Evolutionary conservation across 1,140 invertebrate genomes (phyloP).

Genomic region (Leptinotarsa texana): DNA sequence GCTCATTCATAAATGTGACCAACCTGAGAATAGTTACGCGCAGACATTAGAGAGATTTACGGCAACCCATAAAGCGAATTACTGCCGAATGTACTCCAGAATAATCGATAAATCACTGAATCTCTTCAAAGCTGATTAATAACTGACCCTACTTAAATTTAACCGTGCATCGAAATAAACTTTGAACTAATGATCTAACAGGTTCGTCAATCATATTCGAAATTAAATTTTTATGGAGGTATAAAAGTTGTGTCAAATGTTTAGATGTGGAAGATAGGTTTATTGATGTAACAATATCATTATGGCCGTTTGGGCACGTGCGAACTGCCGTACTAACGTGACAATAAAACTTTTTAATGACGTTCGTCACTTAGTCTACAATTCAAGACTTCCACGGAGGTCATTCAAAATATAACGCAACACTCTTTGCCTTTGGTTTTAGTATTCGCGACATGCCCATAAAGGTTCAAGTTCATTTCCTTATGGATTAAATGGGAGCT

Average conservation of each 20-base stretch:
- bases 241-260: conserved; percentile 54
- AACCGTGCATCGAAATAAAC: conserved; percentile 7
- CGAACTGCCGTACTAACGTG: conserved; percentile 51
- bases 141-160: conserved; percentile 19
- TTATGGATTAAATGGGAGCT: neutral
- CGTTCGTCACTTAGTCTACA: conserved; percentile 40
- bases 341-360: conserved; percentile 56
- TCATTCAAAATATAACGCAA: neutral
- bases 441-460: neutral
- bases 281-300: conserved; percentile 56
- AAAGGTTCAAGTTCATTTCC: neutral
- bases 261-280: conserved; percentile 53
- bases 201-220: conserved; percentile 34
- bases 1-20: neutral
- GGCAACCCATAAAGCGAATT: conserved; percentile 10
- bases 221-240: conserved; percentile 55
- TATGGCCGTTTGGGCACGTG: conserved; percentile 53
- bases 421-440: neutral
- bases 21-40: neutral
- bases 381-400: neutral
- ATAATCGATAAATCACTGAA: conserved; percentile 18
- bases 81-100: neutral
- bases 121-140: conserved; percentile 11
- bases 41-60: neutral
- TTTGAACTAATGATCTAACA: conserved; percentile 30